Evolutionary conservation across 92 coral and sea anemone genomes (phyloP).

Genomic region (Phenganax stokvisi): DNA sequence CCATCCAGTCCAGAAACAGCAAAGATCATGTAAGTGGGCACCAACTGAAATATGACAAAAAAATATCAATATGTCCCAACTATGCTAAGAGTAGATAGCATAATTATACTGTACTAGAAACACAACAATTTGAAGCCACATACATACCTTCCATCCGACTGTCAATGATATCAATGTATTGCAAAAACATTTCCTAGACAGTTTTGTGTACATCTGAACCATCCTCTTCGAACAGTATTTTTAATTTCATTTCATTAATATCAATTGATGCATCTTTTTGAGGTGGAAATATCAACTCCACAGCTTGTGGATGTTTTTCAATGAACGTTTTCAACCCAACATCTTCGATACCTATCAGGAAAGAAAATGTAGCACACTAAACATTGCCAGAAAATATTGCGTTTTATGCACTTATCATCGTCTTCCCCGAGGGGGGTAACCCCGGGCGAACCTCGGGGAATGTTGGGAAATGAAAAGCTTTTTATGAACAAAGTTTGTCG

Average conservation of each 20-base stretch:
- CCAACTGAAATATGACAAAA: constrained; percentile 11
- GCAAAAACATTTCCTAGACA: constrained; percentile 8
- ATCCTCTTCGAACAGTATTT: constrained; percentile 1
- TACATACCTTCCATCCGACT: constrained; percentile 5
- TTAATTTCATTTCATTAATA: constrained; percentile 1
- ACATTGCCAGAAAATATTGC: no score
- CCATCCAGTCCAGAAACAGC: constrained; percentile 50
- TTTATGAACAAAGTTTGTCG: not conserved
- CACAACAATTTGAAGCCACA: not conserved
- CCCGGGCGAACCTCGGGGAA: constrained; percentile 7
- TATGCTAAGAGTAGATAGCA: no score
- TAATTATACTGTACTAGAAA: not conserved
- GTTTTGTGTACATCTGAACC: not conserved
- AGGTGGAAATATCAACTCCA: not conserved
- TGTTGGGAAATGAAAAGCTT: not conserved
- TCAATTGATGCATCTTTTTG: constrained; percentile 2
- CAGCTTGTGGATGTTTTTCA: constrained; percentile 9
- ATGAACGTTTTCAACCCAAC: constrained; percentile 14
- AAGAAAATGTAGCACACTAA: no score
- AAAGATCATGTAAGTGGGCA: constrained; percentile 37
- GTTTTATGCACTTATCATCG: not conserved
- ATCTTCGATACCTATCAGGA: not conserved
- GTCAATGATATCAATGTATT: not conserved
- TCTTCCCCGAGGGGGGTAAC: constrained; percentile 23
- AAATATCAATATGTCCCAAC: no score